Evolutionary conservation across 2,888 invertebrate species (phyloP), one percentile per base, ranked within the genome.

Genomic region (Tachina fera): DNA sequence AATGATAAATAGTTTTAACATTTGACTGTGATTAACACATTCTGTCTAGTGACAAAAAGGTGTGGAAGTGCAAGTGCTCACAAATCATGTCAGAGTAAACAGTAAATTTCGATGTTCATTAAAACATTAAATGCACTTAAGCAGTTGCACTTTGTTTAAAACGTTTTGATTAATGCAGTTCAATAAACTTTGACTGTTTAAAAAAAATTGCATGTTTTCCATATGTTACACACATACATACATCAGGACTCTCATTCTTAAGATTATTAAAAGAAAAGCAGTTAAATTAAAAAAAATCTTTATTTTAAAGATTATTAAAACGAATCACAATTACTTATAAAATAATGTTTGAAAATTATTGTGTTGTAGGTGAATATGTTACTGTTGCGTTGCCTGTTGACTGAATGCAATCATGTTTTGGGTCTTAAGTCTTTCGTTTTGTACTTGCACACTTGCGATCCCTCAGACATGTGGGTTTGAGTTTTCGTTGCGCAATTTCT

Each of bases 371-470:
- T 31, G 14, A n/a, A 49, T 51, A 16, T 22, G 3, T 1, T 60
- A 14, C n/a, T 74, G 16, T 16, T 41, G 9, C n/a, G 13, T 22
- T 10, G 3, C 22, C 22, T 22, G 65, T 9, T 47, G 9, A 65
- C 3, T 13, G 9, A 65, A 47, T 31, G 47, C 8, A 14, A 19
- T 19, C 22, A 49, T 60, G 81, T 81, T 58, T n/a, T 75, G 78
- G 75, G 75, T 77, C 84, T 81, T 87, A 81, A 87, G 70, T 87
- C 84, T 87, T 87, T 84, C 51, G 78, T 71, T 77, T 79, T 51
- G 31, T 6, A 31, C 8, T 31, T 19, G 13, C 39, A 5, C 63
- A 41, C 19, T 45, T 51, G 16, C 16, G 16, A 65, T 39, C 31
- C 19, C 19, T n/a, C 10, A n/a, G 13, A 16, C 19, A n/a, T 45